Conservation (phyloP, 2,113 vertebrate genomes). For the Sylvietta virens region DNA sequence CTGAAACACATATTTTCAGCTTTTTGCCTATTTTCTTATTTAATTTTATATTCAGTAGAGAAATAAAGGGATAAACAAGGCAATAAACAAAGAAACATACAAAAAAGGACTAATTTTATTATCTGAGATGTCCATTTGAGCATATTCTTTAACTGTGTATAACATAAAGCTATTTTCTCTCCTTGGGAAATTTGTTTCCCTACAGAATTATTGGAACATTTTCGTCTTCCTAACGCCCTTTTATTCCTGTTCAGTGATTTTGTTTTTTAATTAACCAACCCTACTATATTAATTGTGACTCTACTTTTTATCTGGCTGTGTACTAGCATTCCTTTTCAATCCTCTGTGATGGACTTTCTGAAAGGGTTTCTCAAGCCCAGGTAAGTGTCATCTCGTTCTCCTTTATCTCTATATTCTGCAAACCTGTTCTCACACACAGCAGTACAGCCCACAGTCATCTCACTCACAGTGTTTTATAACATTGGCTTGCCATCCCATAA, state of each 20-base stretch:
- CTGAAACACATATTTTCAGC: background rate
- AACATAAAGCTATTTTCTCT: background rate
- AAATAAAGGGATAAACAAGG: background rate
- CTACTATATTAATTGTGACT: background rate
- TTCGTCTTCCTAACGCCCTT: background rate
- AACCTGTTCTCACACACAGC: background rate
- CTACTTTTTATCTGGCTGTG: background rate
- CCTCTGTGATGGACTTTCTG: background rate
- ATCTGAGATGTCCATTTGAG: background rate
- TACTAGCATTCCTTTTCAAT: background rate
- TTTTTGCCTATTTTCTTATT: background rate
- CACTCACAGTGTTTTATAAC: background rate
- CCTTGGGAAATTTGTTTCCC: background rate
- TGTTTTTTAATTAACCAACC: background rate
- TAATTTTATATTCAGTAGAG: background rate
- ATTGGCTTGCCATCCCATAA: background rate
- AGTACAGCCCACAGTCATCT: background rate
- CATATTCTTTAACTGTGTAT: background rate
- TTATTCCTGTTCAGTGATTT: background rate
- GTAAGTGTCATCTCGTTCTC: background rate
- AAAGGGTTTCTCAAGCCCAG: background rate
- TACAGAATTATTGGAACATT: background rate
- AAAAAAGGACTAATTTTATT: background rate
- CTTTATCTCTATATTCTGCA: background rate
- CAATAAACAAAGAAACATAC: background rate